Conservation (phyloP, 2,797 vertebrate genomes). For the Falco concolor region DNA sequence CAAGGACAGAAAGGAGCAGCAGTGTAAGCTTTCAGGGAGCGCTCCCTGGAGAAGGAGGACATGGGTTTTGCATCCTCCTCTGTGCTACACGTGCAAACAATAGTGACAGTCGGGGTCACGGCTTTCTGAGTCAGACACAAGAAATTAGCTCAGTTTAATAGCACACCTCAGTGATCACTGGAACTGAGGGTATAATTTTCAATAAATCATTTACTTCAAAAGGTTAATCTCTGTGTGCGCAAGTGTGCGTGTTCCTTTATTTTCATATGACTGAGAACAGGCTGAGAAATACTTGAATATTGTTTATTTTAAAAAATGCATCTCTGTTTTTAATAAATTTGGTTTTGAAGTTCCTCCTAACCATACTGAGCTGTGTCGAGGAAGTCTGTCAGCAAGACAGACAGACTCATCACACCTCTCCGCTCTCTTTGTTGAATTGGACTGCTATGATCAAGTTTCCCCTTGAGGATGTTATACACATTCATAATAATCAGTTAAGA, state of each 20-base stretch:
- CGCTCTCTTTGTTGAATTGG: background rate
- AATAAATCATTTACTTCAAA: background rate
- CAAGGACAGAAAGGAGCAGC: background rate
- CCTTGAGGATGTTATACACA: background rate
- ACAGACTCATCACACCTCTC: fast-evolving
- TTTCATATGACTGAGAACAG: background rate
- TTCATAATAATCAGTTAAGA: background rate
- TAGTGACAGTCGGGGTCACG: background rate
- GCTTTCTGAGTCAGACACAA: background rate
- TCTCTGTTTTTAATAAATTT: background rate
- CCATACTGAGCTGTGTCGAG: background rate
- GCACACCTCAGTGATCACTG: background rate
- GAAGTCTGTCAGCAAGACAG: background rate
- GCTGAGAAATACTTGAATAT: background rate
- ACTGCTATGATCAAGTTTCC: background rate
- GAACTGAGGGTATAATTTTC: background rate
- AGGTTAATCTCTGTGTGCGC: background rate
- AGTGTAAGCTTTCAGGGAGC: background rate
- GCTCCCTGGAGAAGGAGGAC: background rate
- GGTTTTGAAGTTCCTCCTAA: background rate
- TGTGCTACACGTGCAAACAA: background rate
- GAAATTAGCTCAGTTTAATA: background rate
- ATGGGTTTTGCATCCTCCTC: background rate
- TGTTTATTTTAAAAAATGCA: background rate
- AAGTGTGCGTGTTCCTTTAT: background rate